phyloP scores from a whole-genome alignment of 2,113 vertebrate species.

The Takifugu flavidus region DNA sequence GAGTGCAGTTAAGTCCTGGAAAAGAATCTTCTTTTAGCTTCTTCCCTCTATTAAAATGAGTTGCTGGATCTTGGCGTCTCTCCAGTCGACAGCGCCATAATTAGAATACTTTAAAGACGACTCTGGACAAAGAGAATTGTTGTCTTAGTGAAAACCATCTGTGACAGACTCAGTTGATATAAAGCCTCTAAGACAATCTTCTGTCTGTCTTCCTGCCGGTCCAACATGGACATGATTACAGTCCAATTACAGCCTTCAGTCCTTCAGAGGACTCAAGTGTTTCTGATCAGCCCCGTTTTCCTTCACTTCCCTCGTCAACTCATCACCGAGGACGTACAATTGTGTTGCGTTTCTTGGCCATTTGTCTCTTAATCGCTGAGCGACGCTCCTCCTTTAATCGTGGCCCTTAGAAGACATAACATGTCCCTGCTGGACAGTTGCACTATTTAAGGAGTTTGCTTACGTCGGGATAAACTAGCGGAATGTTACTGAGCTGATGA shows the following conservation, averaged over 20 bases:
- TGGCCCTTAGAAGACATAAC: slow-evolving; percentile 24
- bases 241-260: slow-evolving; percentile 21
- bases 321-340: slow-evolving; percentile 12
- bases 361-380: not conserved
- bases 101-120: not conserved
- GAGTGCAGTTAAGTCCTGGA: slow-evolving; percentile 17
- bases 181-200: slow-evolving; percentile 9
- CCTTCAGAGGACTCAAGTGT: slow-evolving; percentile 2
- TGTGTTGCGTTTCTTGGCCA: slow-evolving; percentile 5
- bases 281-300: slow-evolving; percentile 24
- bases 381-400: slow-evolving; percentile 22
- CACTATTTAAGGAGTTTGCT: slow-evolving; percentile 52
- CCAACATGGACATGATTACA: slow-evolving; percentile 35
- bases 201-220: slow-evolving; percentile 22
- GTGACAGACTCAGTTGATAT: not conserved
- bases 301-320: slow-evolving; percentile 12
- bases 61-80: not conserved
- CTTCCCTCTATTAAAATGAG: not conserved
- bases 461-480: slow-evolving; percentile 54
- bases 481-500: slow-evolving; percentile 59
- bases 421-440: slow-evolving; percentile 23
- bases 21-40: slow-evolving; percentile 13
- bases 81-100: not conserved
- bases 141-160: not conserved
- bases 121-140: slow-evolving; percentile 1